Conservation (phyloP, 1,140 invertebrate genomes). For the Diachasma alloeum region DNA sequence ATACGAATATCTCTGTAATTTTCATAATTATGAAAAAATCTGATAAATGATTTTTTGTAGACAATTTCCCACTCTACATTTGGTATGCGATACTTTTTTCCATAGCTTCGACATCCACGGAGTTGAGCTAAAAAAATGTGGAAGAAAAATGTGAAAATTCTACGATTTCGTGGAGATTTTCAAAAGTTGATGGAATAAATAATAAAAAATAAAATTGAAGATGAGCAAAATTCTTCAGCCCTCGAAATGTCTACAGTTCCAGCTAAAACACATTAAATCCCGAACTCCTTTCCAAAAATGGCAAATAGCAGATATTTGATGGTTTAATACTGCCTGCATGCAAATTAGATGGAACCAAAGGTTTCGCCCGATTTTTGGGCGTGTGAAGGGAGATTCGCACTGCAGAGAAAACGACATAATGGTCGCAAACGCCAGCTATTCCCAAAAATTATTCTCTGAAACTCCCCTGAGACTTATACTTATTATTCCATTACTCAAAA, state of each 20-base stretch:
- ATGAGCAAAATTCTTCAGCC: not conserved
- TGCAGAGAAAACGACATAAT: conserved; percentile 34
- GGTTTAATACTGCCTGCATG: not conserved
- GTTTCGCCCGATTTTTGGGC: conserved; percentile 6
- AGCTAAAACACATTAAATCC: not conserved
- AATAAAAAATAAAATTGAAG: not conserved
- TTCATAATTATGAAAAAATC: too few species aligned
- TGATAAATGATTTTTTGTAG: too few species aligned
- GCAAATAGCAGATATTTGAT: not conserved
- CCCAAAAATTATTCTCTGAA: conserved; percentile 21
- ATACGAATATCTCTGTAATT: too few species aligned
- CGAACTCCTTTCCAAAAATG: not conserved
- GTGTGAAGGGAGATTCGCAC: not conserved
- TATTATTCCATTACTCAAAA: conserved; percentile 33
- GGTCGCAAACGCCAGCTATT: conserved; percentile 17
- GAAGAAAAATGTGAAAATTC: not conserved
- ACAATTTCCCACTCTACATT: too few species aligned
- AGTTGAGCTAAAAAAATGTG: not conserved
- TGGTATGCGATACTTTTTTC: not conserved
- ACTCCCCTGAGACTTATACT: conserved; percentile 29
- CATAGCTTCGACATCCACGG: not conserved
- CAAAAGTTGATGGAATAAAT: too few species aligned
- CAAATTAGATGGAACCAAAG: not conserved
- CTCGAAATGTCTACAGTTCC: not conserved
- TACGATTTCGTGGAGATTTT: not conserved